A percentile compares a stretch with the other conserved stretches of the same genome.
phyloP scores from a whole-genome alignment of 1,140 invertebrate species.

The Periplaneta americana region DNA sequence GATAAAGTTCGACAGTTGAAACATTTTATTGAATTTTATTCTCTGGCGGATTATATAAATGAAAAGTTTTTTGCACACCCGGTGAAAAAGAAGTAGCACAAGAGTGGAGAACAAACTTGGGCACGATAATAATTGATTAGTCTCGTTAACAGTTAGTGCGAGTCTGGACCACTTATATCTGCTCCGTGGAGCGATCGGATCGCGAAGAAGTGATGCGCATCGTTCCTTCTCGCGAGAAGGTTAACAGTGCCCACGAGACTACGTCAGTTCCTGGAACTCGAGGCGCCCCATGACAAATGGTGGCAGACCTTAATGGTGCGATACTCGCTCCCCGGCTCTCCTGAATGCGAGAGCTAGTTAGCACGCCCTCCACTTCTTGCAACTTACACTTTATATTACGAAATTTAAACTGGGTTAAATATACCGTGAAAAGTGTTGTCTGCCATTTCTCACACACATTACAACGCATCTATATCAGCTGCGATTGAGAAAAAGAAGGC shows the following conservation, averaged over 20 bases:
- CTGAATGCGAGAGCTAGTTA: too few species aligned
- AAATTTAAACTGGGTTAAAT: too few species aligned
- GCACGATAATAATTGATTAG: neutral
- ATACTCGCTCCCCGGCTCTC: neutral
- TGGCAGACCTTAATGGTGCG: neutral
- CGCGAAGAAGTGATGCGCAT: neutral
- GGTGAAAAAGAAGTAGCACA: neutral
- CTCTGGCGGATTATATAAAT: too few species aligned
- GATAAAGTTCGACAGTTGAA: too few species aligned
- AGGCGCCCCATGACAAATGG: neutral
- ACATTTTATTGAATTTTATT: too few species aligned
- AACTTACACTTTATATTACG: too few species aligned
- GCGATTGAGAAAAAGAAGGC: too few species aligned
- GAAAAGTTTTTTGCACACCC: neutral
- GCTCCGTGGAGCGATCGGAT: neutral
- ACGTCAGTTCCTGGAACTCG: neutral
- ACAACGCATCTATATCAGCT: too few species aligned
- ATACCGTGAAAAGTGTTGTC: too few species aligned
- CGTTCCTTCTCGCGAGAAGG: neutral
- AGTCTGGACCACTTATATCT: neutral
- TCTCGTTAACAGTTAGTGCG: neutral
- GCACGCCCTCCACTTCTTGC: too few species aligned
- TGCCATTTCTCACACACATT: too few species aligned
- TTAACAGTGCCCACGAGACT: neutral
- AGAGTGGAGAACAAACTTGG: neutral